Percentiles rank a stretch among this genome's conserved stretches.
These are phyloP conservation scores for Iguana delicatissima DNA, from an alignment of 2,797 vertebrate species.

Conservation along the genomic window DNA sequence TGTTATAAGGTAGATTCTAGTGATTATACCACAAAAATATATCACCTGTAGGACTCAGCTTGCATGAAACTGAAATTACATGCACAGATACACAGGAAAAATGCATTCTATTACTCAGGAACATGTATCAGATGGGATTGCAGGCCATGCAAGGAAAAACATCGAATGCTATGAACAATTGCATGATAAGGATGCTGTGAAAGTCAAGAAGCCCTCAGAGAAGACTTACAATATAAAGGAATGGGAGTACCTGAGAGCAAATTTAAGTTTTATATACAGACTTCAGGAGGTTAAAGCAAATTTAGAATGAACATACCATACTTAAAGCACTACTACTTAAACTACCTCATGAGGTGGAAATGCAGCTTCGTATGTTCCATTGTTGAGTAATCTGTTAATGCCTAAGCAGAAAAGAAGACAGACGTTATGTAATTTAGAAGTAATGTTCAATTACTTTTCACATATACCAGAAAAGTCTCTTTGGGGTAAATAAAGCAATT, in stretches of 20 bases:
- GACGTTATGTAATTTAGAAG: not conserved
- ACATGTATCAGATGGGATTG: not conserved
- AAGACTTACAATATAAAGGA: not conserved
- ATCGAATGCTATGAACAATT: not conserved
- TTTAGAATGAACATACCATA: slow-evolving; percentile 20
- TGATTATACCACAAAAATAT: not conserved
- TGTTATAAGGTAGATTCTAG: not conserved
- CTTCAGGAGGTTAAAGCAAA: slow-evolving; percentile 25
- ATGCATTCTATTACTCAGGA: not conserved
- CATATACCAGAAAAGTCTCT: not conserved
- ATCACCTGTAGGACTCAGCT: not conserved
- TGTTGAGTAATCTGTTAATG: slow-evolving; percentile 93
- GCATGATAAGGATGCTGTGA: not conserved
- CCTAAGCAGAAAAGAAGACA: slow-evolving; percentile 79
- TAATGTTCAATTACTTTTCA: not conserved
- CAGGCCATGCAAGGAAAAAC: not conserved
- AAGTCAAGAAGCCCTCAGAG: not conserved
- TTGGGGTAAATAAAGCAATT: not conserved
- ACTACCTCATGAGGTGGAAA: slow-evolving; percentile 98
- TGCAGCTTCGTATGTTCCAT: slow-evolving; percentile 95
- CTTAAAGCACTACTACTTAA: slow-evolving; percentile 33
- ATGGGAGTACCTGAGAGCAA: slow-evolving; percentile 11
- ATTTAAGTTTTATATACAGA: slow-evolving; percentile 12
- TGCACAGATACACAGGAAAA: too few relatives aligned
- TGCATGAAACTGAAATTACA: not conserved